A percentile compares a stretch with the other conserved stretches of the same genome.
phyloP scores from a whole-genome alignment of 2,797 vertebrate genomes.

The Parambassis ranga region DNA sequence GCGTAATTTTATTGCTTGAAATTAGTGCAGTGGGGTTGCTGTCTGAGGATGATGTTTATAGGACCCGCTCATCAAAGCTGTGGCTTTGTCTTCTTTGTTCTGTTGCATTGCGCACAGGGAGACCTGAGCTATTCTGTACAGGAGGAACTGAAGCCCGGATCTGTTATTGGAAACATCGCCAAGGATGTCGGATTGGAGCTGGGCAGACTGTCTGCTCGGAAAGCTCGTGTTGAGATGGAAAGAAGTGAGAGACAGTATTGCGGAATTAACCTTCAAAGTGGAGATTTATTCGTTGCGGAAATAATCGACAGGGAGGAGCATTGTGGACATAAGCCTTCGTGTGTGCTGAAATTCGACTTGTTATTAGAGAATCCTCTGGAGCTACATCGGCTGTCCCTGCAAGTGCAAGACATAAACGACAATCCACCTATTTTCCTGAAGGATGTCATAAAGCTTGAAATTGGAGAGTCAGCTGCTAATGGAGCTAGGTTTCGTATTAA shows the following conservation, averaged over 20 bases:
- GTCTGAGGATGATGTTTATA: background rate
- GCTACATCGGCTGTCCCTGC: slow-evolving; percentile 63
- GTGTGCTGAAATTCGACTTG: slow-evolving; percentile 75
- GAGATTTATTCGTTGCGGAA: slow-evolving; percentile 51
- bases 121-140: slow-evolving; percentile 68
- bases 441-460: slow-evolving; percentile 70
- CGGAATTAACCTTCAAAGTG: slow-evolving; percentile 54
- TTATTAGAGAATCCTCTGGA: slow-evolving; percentile 78
- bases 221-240: slow-evolving; percentile 63
- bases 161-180: slow-evolving; percentile 70
- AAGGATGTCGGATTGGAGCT: slow-evolving; percentile 64
- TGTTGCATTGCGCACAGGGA: slow-evolving; percentile 23
- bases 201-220: slow-evolving; percentile 40
- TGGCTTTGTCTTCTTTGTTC: slow-evolving; percentile 27
- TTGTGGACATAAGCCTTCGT: slow-evolving; percentile 63
- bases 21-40: fast-evolving
- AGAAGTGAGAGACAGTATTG: slow-evolving; percentile 40
- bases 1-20: fast-evolving
- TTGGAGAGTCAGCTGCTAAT: slow-evolving; percentile 25
- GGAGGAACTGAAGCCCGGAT: slow-evolving; percentile 72
- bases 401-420: slow-evolving; percentile 83
- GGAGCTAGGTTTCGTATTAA: slow-evolving; percentile 62
- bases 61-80: background rate
- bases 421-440: slow-evolving; percentile 78
- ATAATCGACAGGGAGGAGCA: slow-evolving; percentile 73